These are phyloP conservation scores for Pheosia gnoma DNA, from an alignment of 2,888 invertebrate genomes.

Conservation along the genomic window DNA sequence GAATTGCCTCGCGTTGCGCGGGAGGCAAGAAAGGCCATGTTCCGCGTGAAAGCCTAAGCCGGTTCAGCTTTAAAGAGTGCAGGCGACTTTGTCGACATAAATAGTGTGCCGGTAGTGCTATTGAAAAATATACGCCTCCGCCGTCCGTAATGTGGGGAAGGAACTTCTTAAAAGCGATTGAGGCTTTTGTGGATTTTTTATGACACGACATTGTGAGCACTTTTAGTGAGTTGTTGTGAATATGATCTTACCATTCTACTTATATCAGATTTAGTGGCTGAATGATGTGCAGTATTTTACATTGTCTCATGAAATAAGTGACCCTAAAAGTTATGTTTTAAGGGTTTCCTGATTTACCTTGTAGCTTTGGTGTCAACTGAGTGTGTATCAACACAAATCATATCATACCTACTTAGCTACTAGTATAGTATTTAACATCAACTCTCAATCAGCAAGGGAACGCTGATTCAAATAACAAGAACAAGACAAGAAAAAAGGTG, in stretches of 20 bases:
- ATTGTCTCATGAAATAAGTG: not conserved
- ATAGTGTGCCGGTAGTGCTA: constrained; percentile 47
- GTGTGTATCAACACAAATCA: too few species aligned
- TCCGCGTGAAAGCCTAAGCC: constrained; percentile 66
- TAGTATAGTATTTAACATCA: too few species aligned
- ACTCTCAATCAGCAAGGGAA: not conserved
- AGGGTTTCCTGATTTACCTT: too few species aligned
- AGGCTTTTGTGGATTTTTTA: constrained; percentile 28
- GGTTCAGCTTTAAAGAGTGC: constrained; percentile 55
- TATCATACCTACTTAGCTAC: too few species aligned
- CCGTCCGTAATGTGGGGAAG: constrained; percentile 41
- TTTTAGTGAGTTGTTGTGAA: constrained; percentile 10
- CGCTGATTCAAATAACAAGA: not conserved
- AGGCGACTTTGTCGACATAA: constrained; percentile 44
- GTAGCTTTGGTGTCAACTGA: too few species aligned
- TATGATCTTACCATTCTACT: constrained; percentile 4
- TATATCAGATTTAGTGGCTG: constrained; percentile 9
- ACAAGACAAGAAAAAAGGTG: not conserved
- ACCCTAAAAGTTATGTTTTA: too few species aligned
- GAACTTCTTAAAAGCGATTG: constrained; percentile 33
- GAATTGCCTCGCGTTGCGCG: constrained; percentile 51
- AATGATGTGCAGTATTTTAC: not conserved
- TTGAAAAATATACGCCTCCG: constrained; percentile 57
- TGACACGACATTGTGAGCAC: constrained; percentile 17
- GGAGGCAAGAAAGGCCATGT: constrained; percentile 61